Percentiles rank a stretch among this genome's conserved stretches.
Conservation (phyloP, 2,113 vertebrate genomes). For the Trichomycterus rosablanca region DNA sequence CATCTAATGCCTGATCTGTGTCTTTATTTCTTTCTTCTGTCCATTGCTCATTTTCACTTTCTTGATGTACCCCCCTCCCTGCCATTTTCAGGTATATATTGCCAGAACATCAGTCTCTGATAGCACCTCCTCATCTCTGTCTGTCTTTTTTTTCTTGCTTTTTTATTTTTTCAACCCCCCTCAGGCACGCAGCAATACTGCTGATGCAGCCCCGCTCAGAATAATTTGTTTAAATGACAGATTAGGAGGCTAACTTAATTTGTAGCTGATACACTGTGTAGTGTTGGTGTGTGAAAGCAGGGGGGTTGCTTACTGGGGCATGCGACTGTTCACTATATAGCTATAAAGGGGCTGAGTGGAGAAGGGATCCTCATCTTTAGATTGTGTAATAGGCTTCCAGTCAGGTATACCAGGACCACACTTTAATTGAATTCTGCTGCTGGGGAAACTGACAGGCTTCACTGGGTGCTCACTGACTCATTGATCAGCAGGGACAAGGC, state of each 20-base stretch:
- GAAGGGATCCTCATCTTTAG: slow-evolving; percentile 40
- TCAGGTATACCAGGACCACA: slow-evolving; percentile 49
- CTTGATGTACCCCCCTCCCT: no score
- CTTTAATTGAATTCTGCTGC: slow-evolving; percentile 61
- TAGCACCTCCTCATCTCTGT: slow-evolving; percentile 30
- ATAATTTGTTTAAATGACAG: slow-evolving; percentile 73
- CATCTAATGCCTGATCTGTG: no score
- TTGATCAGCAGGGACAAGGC: slow-evolving; percentile 59
- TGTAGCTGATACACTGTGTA: slow-evolving; percentile 61
- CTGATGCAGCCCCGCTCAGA: slow-evolving; percentile 62
- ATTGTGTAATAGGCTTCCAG: slow-evolving; percentile 54
- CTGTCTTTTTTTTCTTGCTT: slow-evolving; percentile 20
- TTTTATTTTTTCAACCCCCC: slow-evolving; percentile 30
- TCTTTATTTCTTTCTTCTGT: not conserved
- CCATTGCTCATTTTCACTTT: not conserved
- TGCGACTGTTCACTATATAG: slow-evolving; percentile 9
- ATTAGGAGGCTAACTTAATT: slow-evolving; percentile 65
- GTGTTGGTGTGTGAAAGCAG: slow-evolving; percentile 45
- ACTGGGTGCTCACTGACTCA: slow-evolving; percentile 61
- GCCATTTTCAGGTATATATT: slow-evolving; percentile 16
- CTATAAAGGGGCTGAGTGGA: slow-evolving; percentile 15
- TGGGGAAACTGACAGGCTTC: slow-evolving; percentile 55
- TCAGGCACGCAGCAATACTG: slow-evolving; percentile 50
- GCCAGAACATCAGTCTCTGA: slow-evolving; percentile 53
- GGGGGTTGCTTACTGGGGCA: not conserved